phyloP scores from a whole-genome alignment of 2,113 vertebrate species.

The Tragulus kanchil region DNA sequence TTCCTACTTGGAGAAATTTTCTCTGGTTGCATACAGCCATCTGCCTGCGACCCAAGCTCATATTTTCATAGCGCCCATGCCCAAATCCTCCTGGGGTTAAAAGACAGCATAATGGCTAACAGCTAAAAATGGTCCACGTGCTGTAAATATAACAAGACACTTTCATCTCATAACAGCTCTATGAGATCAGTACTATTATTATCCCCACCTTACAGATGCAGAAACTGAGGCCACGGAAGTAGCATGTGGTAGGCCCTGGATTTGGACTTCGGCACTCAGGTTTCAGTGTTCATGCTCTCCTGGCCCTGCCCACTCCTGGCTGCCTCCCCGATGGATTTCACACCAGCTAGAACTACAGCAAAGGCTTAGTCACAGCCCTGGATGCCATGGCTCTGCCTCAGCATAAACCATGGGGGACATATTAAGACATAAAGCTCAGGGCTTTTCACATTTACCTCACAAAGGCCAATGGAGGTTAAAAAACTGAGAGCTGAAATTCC shows the following conservation, averaged over 20 bases:
- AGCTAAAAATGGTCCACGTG: neutral
- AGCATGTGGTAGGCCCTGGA: neutral
- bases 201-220: neutral
- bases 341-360: neutral
- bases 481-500: neutral
- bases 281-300: neutral
- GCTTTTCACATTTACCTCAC: neutral
- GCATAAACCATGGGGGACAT: neutral
- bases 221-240: neutral
- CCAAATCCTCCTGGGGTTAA: neutral
- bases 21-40: neutral
- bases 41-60: neutral
- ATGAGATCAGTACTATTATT: neutral
- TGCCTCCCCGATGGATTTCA: neutral
- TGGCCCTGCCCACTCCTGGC: neutral
- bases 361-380: conserved; percentile 10
- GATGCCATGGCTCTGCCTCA: neutral
- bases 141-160: neutral
- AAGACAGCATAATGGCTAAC: neutral
- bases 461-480: neutral
- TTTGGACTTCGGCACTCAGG: neutral
- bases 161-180: neutral
- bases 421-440: neutral
- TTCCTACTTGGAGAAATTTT: neutral
- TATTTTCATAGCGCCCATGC: neutral